These are phyloP conservation scores for Chelonus insularis DNA, from an alignment of 1,140 invertebrate species.

Conservation along the genomic window DNA sequence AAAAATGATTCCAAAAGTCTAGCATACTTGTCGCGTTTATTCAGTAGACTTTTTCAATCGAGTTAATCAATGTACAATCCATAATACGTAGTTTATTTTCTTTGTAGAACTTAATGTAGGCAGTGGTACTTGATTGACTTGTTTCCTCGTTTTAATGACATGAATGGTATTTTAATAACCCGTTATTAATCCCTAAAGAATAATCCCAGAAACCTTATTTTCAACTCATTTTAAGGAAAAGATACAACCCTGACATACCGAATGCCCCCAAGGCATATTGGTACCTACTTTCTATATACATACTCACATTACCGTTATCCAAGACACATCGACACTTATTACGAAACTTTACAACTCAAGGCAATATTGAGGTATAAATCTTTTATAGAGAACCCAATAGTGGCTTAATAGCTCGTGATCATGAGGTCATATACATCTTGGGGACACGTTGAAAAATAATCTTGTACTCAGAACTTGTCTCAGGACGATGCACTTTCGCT, in stretches of 20 bases:
- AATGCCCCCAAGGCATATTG: conserved; percentile 20
- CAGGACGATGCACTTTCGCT: conserved; percentile 15
- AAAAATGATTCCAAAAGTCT: too few relatives aligned
- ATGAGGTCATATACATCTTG: not conserved
- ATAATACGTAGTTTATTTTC: too few relatives aligned
- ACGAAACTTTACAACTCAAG: conserved; percentile 18
- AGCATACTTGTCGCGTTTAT: too few relatives aligned
- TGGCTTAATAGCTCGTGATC: not conserved
- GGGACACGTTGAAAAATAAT: not conserved
- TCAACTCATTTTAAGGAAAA: not conserved
- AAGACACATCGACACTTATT: conserved; percentile 15
- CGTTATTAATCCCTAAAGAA: too few relatives aligned
- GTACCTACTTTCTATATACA: conserved; percentile 26
- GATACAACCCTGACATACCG: conserved; percentile 15
- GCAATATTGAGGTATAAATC: not conserved
- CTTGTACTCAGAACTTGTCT: not conserved
- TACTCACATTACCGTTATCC: conserved; percentile 27
- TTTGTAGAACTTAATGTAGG: too few relatives aligned
- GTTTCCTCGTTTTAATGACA: too few relatives aligned
- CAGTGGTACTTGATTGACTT: too few relatives aligned
- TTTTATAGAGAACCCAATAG: conserved; percentile 1
- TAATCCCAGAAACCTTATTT: not conserved
- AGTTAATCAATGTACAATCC: too few relatives aligned
- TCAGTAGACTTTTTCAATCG: too few relatives aligned
- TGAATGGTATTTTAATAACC: too few relatives aligned